A percentile compares a stretch with the other conserved stretches of the same genome.
Evolutionary conservation across 2,113 vertebrate genomes (phyloP).

Genomic region (Mesoclemmys tuberculata): DNA sequence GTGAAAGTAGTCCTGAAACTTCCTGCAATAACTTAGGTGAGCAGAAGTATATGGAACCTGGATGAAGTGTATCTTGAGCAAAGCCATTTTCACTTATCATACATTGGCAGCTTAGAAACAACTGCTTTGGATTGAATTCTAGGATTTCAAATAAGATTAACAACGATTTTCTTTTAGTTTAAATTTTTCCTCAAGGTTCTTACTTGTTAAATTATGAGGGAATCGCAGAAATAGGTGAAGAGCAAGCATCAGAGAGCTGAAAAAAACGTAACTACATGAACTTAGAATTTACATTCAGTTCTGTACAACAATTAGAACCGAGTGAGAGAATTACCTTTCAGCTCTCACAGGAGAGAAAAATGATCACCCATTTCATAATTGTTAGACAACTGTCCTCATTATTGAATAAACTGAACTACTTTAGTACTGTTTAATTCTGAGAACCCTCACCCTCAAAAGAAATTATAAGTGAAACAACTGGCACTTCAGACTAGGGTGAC

Average conservation of each 20-base stretch:
- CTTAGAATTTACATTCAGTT: conserved; percentile 3
- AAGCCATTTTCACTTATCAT: background rate
- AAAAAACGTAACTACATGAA: conserved; percentile 8
- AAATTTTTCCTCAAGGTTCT: background rate
- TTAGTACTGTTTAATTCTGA: background rate
- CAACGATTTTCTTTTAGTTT: background rate
- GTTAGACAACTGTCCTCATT: background rate
- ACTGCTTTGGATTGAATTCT: background rate
- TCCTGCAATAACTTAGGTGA: conserved; percentile 7
- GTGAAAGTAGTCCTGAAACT: background rate
- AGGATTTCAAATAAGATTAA: conserved; percentile 2
- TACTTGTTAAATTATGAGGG: background rate
- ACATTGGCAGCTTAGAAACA: background rate
- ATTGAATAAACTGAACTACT: background rate
- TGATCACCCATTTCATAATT: background rate
- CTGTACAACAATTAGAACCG: background rate
- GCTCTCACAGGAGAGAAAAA: background rate
- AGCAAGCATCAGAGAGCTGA: background rate
- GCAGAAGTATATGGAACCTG: background rate
- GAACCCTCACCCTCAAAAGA: background rate
- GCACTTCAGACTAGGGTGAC: background rate
- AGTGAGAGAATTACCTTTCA: conserved; percentile 12
- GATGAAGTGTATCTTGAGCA: background rate
- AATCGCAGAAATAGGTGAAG: background rate
- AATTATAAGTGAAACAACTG: background rate